Base-by-base conservation (phyloP, 92 coral and sea anemone genomes). In the Phenganax marumi region DNA sequence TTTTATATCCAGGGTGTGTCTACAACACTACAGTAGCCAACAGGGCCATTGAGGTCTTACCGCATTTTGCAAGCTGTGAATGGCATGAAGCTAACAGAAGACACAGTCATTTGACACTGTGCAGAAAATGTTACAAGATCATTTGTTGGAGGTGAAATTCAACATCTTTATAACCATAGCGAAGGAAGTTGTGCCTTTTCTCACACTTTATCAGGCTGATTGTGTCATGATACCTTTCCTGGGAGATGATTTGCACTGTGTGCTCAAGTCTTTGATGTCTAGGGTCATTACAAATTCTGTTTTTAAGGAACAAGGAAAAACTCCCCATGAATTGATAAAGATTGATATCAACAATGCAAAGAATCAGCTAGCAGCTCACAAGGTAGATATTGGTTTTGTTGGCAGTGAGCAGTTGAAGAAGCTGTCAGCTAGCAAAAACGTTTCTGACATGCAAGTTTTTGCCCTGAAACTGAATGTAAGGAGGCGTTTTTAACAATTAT, bases 381-480 rank as follows among this genome's bases (percentile, higher is more conserved):
- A 79, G 75, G 83, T 79, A 7, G 83, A 79, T 39, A 16, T 79
- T 79, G 83, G 75, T 70, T 62, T 79, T 79, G 51, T 79, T 79
- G 76, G 56, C 11, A 80, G 49, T 10, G 84, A 80, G 76, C 76
- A 47, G 47, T 47, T 80, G 76, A 80, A 80, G 84, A 80, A 80
- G 84, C 84, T 80, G 47, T 54, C 51, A 26, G 62, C 84, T 43
- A 57, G 57, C 47, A 80, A 80, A 61, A 80, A 80, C 61, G 76
- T 80, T 11, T 12, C 84, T 80, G 76, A 48, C 61, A 80, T 10
- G 77, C 84, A 80, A 80, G 84, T 66, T 7, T 19, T 56, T 56
- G 63, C 72, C 72, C 73, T 12, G 61, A 73, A 74, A 74, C 72
- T 48, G 86, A 73, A 60, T 83, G 86, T 47, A 83, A 83, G 23